A percentile compares a stretch with the other conserved stretches of the same genome.
Evolutionary conservation across 1,140 invertebrate species (phyloP).

Genomic region (Zophobas atratus): DNA sequence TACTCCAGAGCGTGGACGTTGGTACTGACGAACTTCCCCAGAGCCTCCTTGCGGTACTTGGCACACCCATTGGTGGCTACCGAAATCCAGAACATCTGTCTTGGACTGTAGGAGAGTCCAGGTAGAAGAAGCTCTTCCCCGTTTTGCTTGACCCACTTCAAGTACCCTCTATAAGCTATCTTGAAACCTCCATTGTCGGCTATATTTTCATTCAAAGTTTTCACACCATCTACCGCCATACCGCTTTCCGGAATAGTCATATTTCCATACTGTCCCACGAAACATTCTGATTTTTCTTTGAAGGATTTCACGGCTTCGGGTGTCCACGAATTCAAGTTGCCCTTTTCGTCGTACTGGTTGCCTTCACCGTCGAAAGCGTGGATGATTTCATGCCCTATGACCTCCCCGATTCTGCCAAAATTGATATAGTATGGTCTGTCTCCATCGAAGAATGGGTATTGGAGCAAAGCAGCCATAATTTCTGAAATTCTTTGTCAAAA

Average conservation of each 20-base stretch:
- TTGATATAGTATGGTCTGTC: slow-evolving; percentile 91
- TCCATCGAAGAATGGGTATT: slow-evolving; percentile 88
- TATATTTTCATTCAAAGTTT: slow-evolving; percentile 92
- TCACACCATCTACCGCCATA: slow-evolving; percentile 73
- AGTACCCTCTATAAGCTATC: slow-evolving; percentile 76
- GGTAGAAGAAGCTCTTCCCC: slow-evolving; percentile 64
- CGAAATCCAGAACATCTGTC: slow-evolving; percentile 74
- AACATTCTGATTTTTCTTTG: slow-evolving; percentile 75
- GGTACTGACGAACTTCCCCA: slow-evolving; percentile 66
- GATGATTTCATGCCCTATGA: slow-evolving; percentile 75
- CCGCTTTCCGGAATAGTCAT: slow-evolving; percentile 68
- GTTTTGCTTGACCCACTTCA: slow-evolving; percentile 70
- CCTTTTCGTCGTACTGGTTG: slow-evolving; percentile 90
- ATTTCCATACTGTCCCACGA: slow-evolving; percentile 78
- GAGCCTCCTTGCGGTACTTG: slow-evolving; percentile 68
- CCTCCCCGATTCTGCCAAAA: slow-evolving; percentile 86
- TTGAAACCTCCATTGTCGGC: slow-evolving; percentile 89
- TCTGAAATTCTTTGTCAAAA: slow-evolving; percentile 61
- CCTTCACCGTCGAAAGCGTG: slow-evolving; percentile 88
- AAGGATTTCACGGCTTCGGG: slow-evolving; percentile 67
- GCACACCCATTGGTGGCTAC: slow-evolving; percentile 73
- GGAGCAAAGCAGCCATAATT: slow-evolving; percentile 80
- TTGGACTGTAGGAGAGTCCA: slow-evolving; percentile 71
- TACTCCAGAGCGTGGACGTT: slow-evolving; percentile 67
- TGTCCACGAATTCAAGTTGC: slow-evolving; percentile 80